Conservation (phyloP, 2,888 invertebrate species). For the Cephalotes varians region DNA sequence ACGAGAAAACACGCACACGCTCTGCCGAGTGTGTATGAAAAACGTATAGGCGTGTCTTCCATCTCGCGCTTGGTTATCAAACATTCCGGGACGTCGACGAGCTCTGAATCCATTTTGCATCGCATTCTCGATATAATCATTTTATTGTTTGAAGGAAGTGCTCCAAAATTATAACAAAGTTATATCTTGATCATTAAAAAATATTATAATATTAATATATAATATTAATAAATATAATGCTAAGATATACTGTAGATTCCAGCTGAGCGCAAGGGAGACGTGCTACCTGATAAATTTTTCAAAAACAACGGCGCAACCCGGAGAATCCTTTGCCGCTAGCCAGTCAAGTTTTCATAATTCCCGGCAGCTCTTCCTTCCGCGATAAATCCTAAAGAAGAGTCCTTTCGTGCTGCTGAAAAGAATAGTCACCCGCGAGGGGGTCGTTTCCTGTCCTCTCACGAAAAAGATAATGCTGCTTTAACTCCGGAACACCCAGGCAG, state of each 20-base stretch:
- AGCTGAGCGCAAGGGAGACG: neutral
- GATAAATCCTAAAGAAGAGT: slow-evolving; percentile 64
- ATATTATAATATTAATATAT: no score
- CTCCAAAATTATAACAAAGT: neutral
- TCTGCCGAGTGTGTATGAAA: neutral
- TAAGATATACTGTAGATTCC: neutral
- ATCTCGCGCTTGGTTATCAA: slow-evolving; percentile 69
- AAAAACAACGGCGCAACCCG: slow-evolving; percentile 19
- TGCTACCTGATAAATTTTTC: slow-evolving; percentile 28
- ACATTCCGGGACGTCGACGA: slow-evolving; percentile 65
- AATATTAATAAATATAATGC: no score
- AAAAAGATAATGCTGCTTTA: slow-evolving; percentile 73
- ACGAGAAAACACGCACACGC: slow-evolving; percentile 45
- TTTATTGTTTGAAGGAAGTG: neutral
- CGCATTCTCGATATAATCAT: slow-evolving; percentile 28
- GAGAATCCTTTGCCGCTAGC: slow-evolving; percentile 41
- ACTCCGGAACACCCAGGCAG: slow-evolving; percentile 65
- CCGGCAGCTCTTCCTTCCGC: slow-evolving; percentile 45
- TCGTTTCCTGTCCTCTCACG: slow-evolving; percentile 66
- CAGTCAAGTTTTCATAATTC: slow-evolving; percentile 69
- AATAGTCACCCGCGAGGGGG: slow-evolving; percentile 65
- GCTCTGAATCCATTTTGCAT: slow-evolving; percentile 35
- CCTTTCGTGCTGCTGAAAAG: slow-evolving; percentile 62
- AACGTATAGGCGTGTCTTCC: slow-evolving; percentile 20
- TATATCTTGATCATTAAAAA: no score